These are phyloP conservation scores for Pollenia griseotomentosa DNA, from an alignment of 2,888 invertebrate genomes.

Conservation along the genomic window DNA sequence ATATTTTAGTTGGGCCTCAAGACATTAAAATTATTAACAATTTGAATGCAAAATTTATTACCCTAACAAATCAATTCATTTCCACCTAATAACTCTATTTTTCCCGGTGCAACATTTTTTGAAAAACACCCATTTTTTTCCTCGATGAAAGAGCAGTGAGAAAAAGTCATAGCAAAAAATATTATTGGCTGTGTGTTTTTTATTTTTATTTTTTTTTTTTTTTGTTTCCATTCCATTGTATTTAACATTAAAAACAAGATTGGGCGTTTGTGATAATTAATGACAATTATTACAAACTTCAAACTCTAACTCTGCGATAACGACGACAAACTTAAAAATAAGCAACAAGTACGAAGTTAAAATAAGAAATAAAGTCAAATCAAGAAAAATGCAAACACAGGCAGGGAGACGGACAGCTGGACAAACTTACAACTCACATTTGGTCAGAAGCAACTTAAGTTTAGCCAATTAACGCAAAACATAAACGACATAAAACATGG, in stretches of 20 bases:
- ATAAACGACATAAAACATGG: constrained; percentile 70
- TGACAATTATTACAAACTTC: constrained; percentile 76
- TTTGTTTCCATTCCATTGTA: constrained; percentile 58
- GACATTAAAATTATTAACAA: too few relatives aligned
- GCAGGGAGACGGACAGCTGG: constrained; percentile 2
- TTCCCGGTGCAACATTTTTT: constrained; percentile 30
- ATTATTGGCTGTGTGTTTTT: constrained; percentile 20
- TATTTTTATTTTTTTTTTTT: too few relatives aligned
- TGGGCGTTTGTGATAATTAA: constrained; percentile 82
- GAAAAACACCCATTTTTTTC: constrained; percentile 24
- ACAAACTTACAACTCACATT: constrained; percentile 36
- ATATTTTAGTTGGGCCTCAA: too few relatives aligned
- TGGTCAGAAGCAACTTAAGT: constrained; percentile 72
- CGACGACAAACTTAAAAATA: constrained; percentile 26
- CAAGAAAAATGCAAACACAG: constrained; percentile 64
- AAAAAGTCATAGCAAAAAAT: constrained; percentile 42
- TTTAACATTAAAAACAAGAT: constrained; percentile 77
- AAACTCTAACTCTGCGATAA: constrained; percentile 61
- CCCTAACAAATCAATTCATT: constrained; percentile 18
- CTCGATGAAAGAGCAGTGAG: constrained; percentile 44
- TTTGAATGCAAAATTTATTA: too few relatives aligned
- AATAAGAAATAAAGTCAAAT: constrained; percentile 56
- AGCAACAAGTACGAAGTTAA: constrained; percentile 26
- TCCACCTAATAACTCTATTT: constrained; percentile 26
- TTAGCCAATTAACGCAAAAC: constrained; percentile 74